A percentile compares a stretch with the other conserved stretches of the same genome.
Conservation (phyloP, 2,888 invertebrate species). For the Tubiluchus corallicola region DNA sequence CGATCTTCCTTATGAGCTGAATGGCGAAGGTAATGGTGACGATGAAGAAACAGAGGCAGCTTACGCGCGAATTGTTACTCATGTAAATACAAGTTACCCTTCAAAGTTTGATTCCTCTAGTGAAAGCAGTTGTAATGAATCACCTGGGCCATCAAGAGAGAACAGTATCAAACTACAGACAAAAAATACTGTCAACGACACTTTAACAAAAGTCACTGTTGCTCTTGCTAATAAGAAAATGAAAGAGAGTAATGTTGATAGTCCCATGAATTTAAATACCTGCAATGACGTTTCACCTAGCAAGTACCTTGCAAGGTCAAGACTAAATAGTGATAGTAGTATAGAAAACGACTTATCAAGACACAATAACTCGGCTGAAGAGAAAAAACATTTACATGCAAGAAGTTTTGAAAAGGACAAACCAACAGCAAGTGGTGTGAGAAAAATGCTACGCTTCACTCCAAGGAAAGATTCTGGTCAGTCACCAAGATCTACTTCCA, state of each 20-base stretch:
- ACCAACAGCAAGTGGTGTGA: background rate
- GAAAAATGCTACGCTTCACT: background rate
- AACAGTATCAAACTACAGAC: constrained; percentile 3
- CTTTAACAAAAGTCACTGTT: background rate
- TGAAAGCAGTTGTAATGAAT: constrained; percentile 1
- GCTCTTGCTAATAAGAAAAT: background rate
- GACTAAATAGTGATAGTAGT: constrained; percentile 1
- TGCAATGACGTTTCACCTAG: too few relatives aligned
- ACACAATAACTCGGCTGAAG: too few relatives aligned
- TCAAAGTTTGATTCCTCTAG: background rate
- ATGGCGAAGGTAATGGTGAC: background rate
- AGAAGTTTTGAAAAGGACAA: background rate
- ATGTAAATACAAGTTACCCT: background rate
- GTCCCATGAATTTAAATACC: too few relatives aligned
- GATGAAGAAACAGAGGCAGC: background rate
- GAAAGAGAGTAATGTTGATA: background rate
- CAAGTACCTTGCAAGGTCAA: background rate
- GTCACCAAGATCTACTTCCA: background rate
- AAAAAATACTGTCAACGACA: background rate
- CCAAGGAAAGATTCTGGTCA: too few relatives aligned
- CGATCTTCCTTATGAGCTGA: background rate
- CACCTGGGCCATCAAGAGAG: background rate
- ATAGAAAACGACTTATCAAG: constrained; percentile 1
- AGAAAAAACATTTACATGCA: too few relatives aligned
- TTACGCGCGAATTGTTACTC: background rate